phyloP scores from a whole-genome alignment of 1,140 invertebrate genomes.

The Drosophila pandora region DNA sequence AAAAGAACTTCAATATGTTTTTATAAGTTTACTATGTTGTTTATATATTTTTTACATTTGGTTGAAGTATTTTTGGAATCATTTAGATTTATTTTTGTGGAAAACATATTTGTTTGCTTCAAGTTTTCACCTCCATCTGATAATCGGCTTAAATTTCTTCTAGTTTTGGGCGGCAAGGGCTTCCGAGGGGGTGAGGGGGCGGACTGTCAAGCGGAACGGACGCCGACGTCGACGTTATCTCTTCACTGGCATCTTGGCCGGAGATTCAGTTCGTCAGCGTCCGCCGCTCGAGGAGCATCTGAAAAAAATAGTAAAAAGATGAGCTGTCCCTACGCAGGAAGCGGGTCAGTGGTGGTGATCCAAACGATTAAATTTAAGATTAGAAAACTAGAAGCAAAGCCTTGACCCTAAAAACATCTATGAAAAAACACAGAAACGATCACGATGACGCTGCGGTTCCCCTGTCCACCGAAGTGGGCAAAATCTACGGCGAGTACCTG shows the following conservation, averaged over 20 bases:
- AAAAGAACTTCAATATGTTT: too few species aligned
- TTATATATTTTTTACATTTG: neutral
- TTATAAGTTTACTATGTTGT: neutral
- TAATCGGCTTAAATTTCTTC: neutral
- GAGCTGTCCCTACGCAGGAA: conserved; percentile 75
- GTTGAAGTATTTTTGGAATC: too few species aligned
- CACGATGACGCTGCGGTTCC: conserved; percentile 75
- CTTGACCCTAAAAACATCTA: neutral
- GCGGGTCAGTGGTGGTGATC: conserved; percentile 46
- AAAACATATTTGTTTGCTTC: neutral
- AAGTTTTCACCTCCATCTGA: neutral
- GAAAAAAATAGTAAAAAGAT: conserved; percentile 27
- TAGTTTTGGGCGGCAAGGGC: neutral
- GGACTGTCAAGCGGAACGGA: conserved; percentile 29
- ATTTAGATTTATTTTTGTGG: neutral
- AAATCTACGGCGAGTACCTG: conserved; percentile 94
- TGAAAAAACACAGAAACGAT: conserved; percentile 42
- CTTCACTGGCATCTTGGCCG: conserved; percentile 19
- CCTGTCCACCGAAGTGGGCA: conserved; percentile 87
- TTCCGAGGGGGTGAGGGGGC: neutral
- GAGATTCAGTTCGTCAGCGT: conserved; percentile 42
- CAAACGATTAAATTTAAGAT: neutral
- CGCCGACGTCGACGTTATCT: conserved; percentile 19
- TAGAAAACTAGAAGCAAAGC: neutral
- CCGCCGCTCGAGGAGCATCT: conserved; percentile 37